Base-by-base conservation (phyloP, 1,140 invertebrate species). In the Drosophila parvula region DNA sequence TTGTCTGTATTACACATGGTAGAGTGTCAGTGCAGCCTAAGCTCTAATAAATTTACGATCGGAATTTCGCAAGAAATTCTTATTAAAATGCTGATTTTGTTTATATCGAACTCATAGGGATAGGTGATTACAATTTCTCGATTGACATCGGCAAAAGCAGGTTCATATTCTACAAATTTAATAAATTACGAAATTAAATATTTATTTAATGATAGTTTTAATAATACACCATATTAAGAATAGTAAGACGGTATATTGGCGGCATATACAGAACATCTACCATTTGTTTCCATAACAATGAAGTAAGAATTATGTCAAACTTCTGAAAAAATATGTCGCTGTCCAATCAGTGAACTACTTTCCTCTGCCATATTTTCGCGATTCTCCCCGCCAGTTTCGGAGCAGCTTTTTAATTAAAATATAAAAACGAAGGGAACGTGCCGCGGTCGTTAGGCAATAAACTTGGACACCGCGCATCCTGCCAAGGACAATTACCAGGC, bases 371-470 rank as follows among this genome's bases (percentile, higher is more conserved):
- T 55, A 44, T 43, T 75, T 38, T 14, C 27, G 14, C 30, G 0
- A 55, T n/a, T 28, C 16, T 9, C 41, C 14, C 12, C 7, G n/a
- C 28, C 38, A 55, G 30, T 55, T 14, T 44, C 40, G 22, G 22
- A 44, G 73, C 55, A 40, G 55, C 30, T 78, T 80, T 91, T 91
- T 88, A 91, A 90, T 91, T 91, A 91, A 91, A 90, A 91, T 88
- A 81, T 83, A 86, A 82, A 83, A 88, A 83, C 70, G 76, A 43
- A 53, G 76, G 74, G 67, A 89, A 75, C 84, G 78, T 89, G 75
- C 81, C 81, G 89, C 83, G 89, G 89, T 91, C 89, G 89, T 91
- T 90, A 91, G 84, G 89, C 89, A 91, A 91, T 91, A 91, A 91
- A 91, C 69, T 81, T 84, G 80, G 74, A 78, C 80, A 85, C 61